Conservation (phyloP, 2,888 invertebrate species). For the Drosophila recens region DNA sequence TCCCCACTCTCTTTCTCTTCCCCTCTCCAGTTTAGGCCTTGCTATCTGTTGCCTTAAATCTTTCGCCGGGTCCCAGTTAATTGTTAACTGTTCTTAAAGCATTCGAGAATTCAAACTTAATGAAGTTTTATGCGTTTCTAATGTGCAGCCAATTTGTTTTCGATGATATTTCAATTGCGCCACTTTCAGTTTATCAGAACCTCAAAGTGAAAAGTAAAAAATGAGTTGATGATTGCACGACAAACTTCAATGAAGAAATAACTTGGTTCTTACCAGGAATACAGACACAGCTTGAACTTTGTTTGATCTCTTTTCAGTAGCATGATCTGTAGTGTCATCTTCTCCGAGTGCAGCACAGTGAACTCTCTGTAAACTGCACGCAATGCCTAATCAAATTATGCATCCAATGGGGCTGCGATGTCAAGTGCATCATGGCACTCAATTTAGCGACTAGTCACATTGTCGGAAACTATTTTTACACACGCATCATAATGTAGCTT, state of each 20-base stretch:
- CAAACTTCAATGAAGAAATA: conserved; percentile 10
- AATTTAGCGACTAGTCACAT: conserved; percentile 38
- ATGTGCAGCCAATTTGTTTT: conserved; percentile 68
- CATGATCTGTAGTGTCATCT: conserved; percentile 9
- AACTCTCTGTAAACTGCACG: conserved; percentile 20
- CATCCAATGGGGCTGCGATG: conserved; percentile 63
- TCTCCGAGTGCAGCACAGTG: conserved; percentile 11
- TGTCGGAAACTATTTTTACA: conserved; percentile 56
- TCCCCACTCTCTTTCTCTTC: background rate
- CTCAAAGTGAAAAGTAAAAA: conserved; percentile 18
- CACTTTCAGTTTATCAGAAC: conserved; percentile 26
- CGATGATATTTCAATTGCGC: conserved; percentile 70
- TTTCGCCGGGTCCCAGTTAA: conserved; percentile 56
- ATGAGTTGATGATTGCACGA: conserved; percentile 7
- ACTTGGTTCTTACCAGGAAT: conserved; percentile 9
- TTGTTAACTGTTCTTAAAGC: conserved; percentile 51
- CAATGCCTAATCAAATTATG: conserved; percentile 64
- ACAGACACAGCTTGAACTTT: conserved; percentile 17
- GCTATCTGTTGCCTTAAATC: conserved; percentile 59
- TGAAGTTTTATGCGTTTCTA: conserved; percentile 78
- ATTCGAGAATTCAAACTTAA: conserved; percentile 56
- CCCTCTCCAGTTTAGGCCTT: conserved; percentile 28
- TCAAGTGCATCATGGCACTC: conserved; percentile 65
- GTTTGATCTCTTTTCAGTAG: conserved; percentile 20
- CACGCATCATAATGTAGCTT: conserved; percentile 10